Conservation (phyloP, 2,888 invertebrate species). For the Andrena hattorfiana region DNA sequence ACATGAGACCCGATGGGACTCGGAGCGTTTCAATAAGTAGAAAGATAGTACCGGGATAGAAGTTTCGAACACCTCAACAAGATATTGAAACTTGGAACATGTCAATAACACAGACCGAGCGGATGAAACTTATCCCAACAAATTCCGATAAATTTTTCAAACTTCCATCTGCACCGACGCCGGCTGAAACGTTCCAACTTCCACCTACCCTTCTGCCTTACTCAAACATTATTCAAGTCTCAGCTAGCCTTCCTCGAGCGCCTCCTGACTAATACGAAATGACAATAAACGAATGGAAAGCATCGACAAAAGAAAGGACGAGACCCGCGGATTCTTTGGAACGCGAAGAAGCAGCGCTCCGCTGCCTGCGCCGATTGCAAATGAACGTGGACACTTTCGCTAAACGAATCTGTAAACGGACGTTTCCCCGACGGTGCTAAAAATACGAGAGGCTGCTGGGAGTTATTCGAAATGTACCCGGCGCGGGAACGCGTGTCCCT, state of each 20-base stretch:
- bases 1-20: too few relatives aligned
- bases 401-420: background rate
- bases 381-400: constrained; percentile 12
- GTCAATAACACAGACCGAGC: too few relatives aligned
- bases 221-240: background rate
- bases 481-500: background rate
- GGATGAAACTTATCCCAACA: too few relatives aligned
- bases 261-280: background rate
- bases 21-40: too few relatives aligned
- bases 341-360: background rate
- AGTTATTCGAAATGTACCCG: background rate
- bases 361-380: background rate
- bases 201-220: background rate
- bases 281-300: background rate
- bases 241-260: too few relatives aligned
- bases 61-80: too few relatives aligned
- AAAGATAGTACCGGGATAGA: too few relatives aligned
- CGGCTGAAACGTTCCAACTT: too few relatives aligned
- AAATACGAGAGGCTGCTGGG: constrained; percentile 1
- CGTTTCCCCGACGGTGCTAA: constrained; percentile 3
- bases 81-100: too few relatives aligned
- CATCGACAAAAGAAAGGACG: background rate
- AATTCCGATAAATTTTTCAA: too few relatives aligned
- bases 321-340: background rate
- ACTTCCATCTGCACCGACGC: too few relatives aligned